Evolutionary conservation across 2,797 vertebrate species (phyloP).

Genomic region (Masticophis lateralis): DNA sequence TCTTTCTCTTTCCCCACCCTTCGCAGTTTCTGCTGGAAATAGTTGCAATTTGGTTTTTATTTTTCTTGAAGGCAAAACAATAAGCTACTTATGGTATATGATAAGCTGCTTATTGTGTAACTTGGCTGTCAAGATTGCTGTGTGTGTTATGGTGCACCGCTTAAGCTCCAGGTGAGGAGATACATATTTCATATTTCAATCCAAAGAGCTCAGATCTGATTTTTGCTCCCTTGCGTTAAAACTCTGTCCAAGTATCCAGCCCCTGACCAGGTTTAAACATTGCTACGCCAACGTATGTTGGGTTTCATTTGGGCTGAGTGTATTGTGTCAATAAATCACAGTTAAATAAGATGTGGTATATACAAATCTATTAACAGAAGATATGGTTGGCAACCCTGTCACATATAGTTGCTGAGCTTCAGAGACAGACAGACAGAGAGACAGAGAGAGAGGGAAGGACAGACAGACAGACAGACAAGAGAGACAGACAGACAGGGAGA

Average conservation of each 20-base stretch:
- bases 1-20: slow-evolving; percentile 14
- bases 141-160: neutral
- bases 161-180: neutral
- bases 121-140: neutral
- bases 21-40: neutral
- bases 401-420: neutral
- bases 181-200: neutral
- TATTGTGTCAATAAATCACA: neutral
- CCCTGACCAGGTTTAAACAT: neutral
- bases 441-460: too few species aligned
- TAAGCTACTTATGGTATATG: neutral
- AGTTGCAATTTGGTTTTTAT: neutral
- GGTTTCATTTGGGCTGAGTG: neutral
- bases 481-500: too few species aligned
- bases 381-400: neutral
- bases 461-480: too few species aligned
- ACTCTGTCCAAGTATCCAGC: neutral
- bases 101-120: neutral
- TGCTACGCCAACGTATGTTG: neutral
- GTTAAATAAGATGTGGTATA: neutral
- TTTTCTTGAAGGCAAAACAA: neutral
- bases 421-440: fast-evolving
- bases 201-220: neutral
- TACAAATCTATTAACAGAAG: neutral
- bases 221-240: neutral